Evolutionary conservation across 2,797 vertebrate genomes (phyloP), one percentile per base, ranked within the genome.

Genomic region (Rhinogobio ventralis): DNA sequence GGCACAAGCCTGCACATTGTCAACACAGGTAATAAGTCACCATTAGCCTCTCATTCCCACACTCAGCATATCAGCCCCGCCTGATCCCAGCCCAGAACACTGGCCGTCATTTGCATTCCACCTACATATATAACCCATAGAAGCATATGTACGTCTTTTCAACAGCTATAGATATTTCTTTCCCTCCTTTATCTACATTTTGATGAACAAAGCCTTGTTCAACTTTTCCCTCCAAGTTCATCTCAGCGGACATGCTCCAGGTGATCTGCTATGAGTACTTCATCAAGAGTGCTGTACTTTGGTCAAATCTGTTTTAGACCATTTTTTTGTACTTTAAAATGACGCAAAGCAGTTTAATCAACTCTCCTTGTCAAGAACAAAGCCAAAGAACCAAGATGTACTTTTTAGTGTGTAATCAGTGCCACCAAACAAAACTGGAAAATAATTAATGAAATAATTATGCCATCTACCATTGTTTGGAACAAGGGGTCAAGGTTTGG

Each of bases 1-100:
- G 93, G 95, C 89, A 90, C 87, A 88, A 94, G 97, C 94, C 97
- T 99, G 97, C 95, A 95, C 95, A 97, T 95, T 95, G 96, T 99
- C 97, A 98, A 93, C 96, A 95, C 96, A 97, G 96, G 96, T 96
- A 96, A 97, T 98, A 98, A 97, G 96, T 98, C 97, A 96, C 95
- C 95, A 90, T 96, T 96, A 91, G 79, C 95, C 19, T 53, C 81
- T 85, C 95, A 95, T 95, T 96, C 96, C 97, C 97, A 96, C 96
- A 96, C 95, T 94, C 94, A 91, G 95, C 94, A 95, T 94, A 95
- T 95, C 95, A 94, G 93, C 92, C 94, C 92, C 94, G 93, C 94
- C 95, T 91, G 85, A 93, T 93, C 93, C 91, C 93, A 15, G 94
- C 93, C 94, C 95, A 62, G 90, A 91, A 92, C 93, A 94, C 95